phyloP scores from a whole-genome alignment of 2,888 invertebrate species.

The Hyposoter dolosus region DNA sequence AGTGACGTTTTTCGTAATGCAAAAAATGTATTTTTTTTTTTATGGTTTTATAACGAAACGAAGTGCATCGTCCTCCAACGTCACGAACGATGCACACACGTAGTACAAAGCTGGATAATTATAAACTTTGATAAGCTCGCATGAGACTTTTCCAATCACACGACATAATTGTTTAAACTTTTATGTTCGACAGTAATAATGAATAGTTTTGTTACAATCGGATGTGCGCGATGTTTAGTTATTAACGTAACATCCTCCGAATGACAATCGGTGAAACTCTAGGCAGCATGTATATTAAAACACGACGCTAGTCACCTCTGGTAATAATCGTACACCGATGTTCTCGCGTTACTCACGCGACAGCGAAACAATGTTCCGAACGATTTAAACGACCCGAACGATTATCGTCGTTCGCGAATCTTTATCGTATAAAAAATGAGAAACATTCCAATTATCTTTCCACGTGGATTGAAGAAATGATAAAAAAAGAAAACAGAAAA shows the following conservation, averaged over 20 bases:
- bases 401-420: not conserved
- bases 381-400: not conserved
- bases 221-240: conserved; percentile 5
- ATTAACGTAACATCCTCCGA: conserved; percentile 28
- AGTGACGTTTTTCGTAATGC: not conserved
- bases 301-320: conserved; percentile 29
- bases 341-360: not conserved
- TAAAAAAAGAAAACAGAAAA: not conserved
- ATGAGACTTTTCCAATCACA: conserved; percentile 23
- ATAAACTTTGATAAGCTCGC: not conserved
- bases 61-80: not conserved
- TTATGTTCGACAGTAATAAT: conserved; percentile 6
- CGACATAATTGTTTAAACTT: not conserved
- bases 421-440: not conserved
- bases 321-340: conserved; percentile 12
- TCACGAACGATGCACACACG: conserved; percentile 9
- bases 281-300: conserved; percentile 29
- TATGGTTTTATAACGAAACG: not conserved
- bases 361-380: not conserved
- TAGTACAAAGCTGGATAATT: conserved; percentile 36
- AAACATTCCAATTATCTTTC: not conserved
- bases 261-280: conserved; percentile 3
- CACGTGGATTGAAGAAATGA: not conserved
- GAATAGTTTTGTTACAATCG: not conserved
- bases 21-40: not conserved